These are phyloP conservation scores for Pandemis corylana DNA, from an alignment of 2,888 invertebrate genomes.

Conservation along the genomic window DNA sequence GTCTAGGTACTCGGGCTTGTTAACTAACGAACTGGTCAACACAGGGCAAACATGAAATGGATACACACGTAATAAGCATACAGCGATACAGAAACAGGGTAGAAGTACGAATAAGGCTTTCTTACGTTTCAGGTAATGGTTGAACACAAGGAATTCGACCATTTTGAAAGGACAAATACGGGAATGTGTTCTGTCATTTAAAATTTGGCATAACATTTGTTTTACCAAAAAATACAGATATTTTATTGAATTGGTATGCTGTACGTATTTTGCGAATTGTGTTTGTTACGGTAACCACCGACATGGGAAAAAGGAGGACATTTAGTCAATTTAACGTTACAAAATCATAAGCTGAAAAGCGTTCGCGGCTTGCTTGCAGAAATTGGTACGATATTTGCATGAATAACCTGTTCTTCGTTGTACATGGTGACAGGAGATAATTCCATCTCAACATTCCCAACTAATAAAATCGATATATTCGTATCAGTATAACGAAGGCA, in stretches of 20 bases:
- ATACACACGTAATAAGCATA: no score
- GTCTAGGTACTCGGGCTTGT: neutral
- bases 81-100: neutral
- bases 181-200: neutral
- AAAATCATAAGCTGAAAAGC: neutral
- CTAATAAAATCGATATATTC: neutral
- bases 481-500: slow-evolving; percentile 15
- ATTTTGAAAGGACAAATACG: neutral
- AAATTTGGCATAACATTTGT: neutral
- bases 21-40: neutral
- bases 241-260: neutral
- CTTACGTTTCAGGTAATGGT: neutral
- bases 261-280: neutral
- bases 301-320: neutral
- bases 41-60: neutral
- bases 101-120: no score
- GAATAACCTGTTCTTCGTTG: neutral
- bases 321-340: neutral
- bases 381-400: neutral
- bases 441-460: neutral
- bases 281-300: neutral
- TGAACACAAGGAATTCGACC: no score
- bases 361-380: neutral
- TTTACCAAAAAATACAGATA: no score
- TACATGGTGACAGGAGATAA: neutral